phyloP scores from a whole-genome alignment of 2,113 vertebrate genomes.

The Athene cunicularia region DNA sequence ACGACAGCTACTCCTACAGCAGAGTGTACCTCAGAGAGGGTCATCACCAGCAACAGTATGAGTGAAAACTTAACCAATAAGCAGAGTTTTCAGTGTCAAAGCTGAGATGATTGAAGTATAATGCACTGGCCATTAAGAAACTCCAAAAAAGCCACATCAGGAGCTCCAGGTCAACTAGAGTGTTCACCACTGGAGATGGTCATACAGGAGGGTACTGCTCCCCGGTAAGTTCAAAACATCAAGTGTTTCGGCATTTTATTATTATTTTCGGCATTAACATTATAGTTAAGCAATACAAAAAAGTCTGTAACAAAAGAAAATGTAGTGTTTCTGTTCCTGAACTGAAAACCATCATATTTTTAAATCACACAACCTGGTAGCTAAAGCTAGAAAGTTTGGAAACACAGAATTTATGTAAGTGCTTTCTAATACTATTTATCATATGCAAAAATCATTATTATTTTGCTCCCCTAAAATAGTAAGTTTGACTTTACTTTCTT shows the following conservation, averaged over 20 bases:
- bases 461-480: neutral
- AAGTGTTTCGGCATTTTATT: neutral
- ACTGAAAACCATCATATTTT: neutral
- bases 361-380: neutral
- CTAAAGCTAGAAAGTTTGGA: neutral
- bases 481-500: neutral
- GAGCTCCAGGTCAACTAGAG: neutral
- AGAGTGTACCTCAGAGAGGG: neutral
- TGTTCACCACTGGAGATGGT: neutral
- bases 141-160: neutral
- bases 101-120: neutral
- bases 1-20: neutral
- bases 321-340: neutral
- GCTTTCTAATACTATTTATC: neutral
- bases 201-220: accelerated
- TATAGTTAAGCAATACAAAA: neutral
- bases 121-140: neutral
- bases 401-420: neutral
- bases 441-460: neutral
- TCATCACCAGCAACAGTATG: neutral
- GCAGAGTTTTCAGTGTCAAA: neutral
- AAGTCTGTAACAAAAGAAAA: neutral
- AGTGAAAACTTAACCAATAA: neutral
- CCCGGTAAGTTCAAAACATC: accelerated
- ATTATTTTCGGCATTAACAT: too few relatives aligned